A percentile compares a stretch with the other conserved stretches of the same genome.
These are phyloP conservation scores for Actias luna DNA, from an alignment of 2,888 invertebrate genomes.

Conservation along the genomic window DNA sequence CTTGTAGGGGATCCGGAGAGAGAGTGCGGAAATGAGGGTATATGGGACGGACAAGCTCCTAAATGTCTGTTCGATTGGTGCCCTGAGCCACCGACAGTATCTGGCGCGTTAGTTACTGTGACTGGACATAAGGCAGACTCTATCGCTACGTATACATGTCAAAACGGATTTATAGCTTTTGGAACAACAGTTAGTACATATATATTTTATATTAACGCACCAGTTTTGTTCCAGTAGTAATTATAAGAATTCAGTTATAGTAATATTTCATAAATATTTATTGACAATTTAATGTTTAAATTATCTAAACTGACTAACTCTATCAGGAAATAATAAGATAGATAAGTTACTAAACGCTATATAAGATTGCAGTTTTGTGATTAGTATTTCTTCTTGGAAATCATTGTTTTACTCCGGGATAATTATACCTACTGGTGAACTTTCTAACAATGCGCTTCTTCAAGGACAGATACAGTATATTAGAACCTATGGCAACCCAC, in stretches of 20 bases:
- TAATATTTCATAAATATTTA: no score
- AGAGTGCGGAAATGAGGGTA: constrained; percentile 87
- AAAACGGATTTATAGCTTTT: constrained; percentile 91
- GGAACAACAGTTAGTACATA: constrained; percentile 86
- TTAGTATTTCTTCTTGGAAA: no score
- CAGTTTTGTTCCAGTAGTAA: not conserved
- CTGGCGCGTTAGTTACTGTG: constrained; percentile 87
- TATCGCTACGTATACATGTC: constrained; percentile 90
- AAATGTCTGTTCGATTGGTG: constrained; percentile 94
- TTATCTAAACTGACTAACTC: no score
- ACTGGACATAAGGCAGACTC: constrained; percentile 90
- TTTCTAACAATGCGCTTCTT: not conserved
- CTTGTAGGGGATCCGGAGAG: constrained; percentile 88
- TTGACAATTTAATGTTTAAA: no score
- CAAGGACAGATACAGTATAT: not conserved
- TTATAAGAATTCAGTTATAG: not conserved
- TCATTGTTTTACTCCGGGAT: no score
- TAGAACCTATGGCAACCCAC: no score
- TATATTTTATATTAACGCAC: no score
- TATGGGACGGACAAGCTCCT: constrained; percentile 90
- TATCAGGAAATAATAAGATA: no score
- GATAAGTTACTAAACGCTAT: no score
- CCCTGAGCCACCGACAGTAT: constrained; percentile 89
- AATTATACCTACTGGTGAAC: no score
- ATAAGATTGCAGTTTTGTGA: no score